Conservation (phyloP, 1,140 invertebrate species). For the Homarus americanus region DNA sequence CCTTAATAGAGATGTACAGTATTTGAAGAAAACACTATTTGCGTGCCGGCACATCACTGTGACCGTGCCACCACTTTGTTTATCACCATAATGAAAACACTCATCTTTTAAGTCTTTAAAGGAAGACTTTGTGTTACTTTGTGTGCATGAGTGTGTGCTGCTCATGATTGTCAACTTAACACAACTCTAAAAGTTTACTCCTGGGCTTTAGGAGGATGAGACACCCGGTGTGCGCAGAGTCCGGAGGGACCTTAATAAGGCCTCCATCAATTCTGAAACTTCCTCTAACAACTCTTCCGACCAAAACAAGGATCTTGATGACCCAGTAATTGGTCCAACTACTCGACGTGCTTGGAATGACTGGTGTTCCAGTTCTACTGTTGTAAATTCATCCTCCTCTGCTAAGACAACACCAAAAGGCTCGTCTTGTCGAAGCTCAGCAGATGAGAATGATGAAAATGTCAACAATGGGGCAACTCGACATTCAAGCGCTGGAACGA, state of each 20-base stretch:
- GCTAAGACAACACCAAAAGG: slow-evolving; percentile 63
- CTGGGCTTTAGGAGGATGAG: slow-evolving; percentile 52
- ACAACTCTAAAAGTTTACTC: slow-evolving; percentile 18
- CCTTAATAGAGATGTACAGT: background rate
- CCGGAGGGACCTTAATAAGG: slow-evolving; percentile 48
- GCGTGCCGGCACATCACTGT: background rate
- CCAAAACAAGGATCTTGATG: slow-evolving; percentile 76
- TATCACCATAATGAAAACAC: background rate
- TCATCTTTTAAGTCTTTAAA: background rate
- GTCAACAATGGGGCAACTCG: slow-evolving; percentile 45
- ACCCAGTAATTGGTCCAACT: slow-evolving; percentile 82
- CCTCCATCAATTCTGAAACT: slow-evolving; percentile 55
- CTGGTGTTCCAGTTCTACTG: slow-evolving; percentile 78
- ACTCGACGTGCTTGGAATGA: slow-evolving; percentile 87
- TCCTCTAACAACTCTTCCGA: slow-evolving; percentile 69
- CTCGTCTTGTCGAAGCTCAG: slow-evolving; percentile 62
- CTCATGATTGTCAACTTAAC: background rate
- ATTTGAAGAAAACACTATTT: slow-evolving; percentile 1
- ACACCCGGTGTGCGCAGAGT: slow-evolving; percentile 31
- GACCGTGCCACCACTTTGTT: background rate
- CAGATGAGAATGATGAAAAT: slow-evolving; percentile 71
- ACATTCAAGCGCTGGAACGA: slow-evolving; percentile 19
- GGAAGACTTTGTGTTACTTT: background rate
- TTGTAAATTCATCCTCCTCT: slow-evolving; percentile 46
- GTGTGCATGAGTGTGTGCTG: slow-evolving; percentile 13